Conservation (phyloP, 2,113 vertebrate species). For the Rynchops niger region DNA sequence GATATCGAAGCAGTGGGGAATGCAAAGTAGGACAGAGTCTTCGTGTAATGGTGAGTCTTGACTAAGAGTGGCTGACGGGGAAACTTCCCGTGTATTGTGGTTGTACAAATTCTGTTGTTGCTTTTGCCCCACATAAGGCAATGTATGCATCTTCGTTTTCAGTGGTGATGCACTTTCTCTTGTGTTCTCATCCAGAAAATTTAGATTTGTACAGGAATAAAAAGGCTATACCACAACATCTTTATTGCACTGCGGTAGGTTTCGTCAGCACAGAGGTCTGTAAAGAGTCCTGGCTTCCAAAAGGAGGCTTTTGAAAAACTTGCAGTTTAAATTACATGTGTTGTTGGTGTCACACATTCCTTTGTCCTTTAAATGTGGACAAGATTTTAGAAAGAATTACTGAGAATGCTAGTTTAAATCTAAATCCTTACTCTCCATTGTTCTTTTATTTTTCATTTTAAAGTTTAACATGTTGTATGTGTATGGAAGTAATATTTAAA, state of each 20-base stretch:
- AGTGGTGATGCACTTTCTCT: background rate
- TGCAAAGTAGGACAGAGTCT: constrained; percentile 80
- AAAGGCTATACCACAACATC: background rate
- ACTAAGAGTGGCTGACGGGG: background rate
- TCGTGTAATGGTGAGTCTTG: constrained; percentile 83
- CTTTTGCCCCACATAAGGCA: background rate
- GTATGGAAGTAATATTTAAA: background rate
- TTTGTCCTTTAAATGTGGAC: background rate
- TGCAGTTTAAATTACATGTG: rapidly evolving
- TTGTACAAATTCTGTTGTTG: background rate
- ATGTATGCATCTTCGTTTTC: background rate
- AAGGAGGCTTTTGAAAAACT: background rate
- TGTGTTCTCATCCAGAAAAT: background rate
- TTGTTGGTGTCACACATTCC: background rate
- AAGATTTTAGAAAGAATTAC: background rate
- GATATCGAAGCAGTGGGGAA: constrained; percentile 92
- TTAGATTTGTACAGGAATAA: background rate
- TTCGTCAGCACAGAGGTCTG: background rate
- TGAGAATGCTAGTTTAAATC: background rate
- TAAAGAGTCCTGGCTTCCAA: background rate
- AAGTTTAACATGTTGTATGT: rapidly evolving
- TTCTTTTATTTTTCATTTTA: background rate
- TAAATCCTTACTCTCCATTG: background rate
- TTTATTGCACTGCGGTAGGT: background rate
- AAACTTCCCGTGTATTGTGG: background rate